phyloP scores from a whole-genome alignment of 2,888 invertebrate species.

The Idaea aversata region DNA sequence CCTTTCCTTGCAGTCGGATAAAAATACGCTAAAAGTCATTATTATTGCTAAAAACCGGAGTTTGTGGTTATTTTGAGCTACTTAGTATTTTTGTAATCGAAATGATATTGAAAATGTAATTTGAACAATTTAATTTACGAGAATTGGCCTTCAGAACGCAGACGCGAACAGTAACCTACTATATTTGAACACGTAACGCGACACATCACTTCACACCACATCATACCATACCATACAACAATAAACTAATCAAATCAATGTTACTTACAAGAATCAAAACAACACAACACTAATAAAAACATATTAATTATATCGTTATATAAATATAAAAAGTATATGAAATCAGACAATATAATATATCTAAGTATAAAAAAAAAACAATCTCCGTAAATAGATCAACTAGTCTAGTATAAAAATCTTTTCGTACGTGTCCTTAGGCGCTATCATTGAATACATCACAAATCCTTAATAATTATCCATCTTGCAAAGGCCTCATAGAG shows the following conservation, averaged over 20 bases:
- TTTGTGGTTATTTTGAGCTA: too few species aligned
- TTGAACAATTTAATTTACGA: too few species aligned
- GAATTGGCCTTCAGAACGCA: background rate
- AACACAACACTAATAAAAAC: conserved; percentile 80
- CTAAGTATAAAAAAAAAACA: conserved; percentile 81
- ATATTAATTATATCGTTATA: conserved; percentile 73
- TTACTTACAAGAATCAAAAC: conserved; percentile 75
- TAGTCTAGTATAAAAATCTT: conserved; percentile 81
- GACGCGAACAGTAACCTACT: conserved; percentile 50
- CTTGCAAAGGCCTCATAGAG: conserved; percentile 81
- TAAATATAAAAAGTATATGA: conserved; percentile 79
- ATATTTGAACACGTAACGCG: conserved; percentile 33
- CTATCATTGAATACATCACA: conserved; percentile 81
- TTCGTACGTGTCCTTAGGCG: conserved; percentile 81
- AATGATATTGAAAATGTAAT: too few species aligned
- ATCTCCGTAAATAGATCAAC: conserved; percentile 81
- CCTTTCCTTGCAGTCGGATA: too few species aligned
- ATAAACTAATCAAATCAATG: conserved; percentile 51
- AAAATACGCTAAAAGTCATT: too few species aligned
- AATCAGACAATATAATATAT: conserved; percentile 81
- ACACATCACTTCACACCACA: conserved; percentile 31
- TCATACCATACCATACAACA: conserved; percentile 6
- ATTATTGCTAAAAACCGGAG: too few species aligned
- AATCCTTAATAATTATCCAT: conserved; percentile 80
- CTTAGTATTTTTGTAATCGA: too few species aligned